Evolutionary conservation across 2,113 vertebrate genomes (phyloP), one percentile per base, ranked within the genome.

Genomic region (Nibea coibor): DNA sequence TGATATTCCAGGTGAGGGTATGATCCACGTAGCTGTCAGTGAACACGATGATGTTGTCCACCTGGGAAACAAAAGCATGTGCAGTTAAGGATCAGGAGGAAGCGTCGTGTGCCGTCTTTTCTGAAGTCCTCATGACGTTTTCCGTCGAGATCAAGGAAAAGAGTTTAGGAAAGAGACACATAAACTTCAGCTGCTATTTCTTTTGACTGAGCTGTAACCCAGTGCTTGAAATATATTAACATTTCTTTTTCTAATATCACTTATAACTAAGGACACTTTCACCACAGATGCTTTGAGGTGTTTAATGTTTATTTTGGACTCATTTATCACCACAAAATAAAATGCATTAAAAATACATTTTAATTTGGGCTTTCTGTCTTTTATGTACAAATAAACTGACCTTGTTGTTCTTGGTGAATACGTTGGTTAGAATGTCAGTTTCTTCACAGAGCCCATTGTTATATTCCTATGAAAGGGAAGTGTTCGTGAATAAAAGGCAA

Each of bases 11-110:
- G 0, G 7, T 5, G 0, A 78, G 0, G 0, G 5, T 0, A 0
- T 0, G 0, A 0, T 1, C 0, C 0, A 10, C 0, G 2, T 54
- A 74, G 0, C 0, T 0, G 0, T 50, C 1, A 7, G 54, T 43
- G 16, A 97, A 16, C 10, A 92, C 0, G 3, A 97, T 87, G 69
- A 97, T 90, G 51, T 94, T 96, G 93, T 97, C 95, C 22, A 96
- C 81, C 96, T 97, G 91, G 54, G 24, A 35, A 2, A 61, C 4
- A 78, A 22, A 66, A 42, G 4, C 22, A 42, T 0, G 22, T 16
- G 4, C 57, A 9, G 20, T 26, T 20, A 14, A 4, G 3, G 62
- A 26, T 47, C 11, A 62, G 22, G n/a, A 72, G 47, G 10, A 65
- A 24, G 47, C 1, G 45, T 16, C 42, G 15, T 26, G 8, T 17